Evolutionary conservation across 1,140 invertebrate genomes (phyloP).

Genomic region (Varroa destructor): DNA sequence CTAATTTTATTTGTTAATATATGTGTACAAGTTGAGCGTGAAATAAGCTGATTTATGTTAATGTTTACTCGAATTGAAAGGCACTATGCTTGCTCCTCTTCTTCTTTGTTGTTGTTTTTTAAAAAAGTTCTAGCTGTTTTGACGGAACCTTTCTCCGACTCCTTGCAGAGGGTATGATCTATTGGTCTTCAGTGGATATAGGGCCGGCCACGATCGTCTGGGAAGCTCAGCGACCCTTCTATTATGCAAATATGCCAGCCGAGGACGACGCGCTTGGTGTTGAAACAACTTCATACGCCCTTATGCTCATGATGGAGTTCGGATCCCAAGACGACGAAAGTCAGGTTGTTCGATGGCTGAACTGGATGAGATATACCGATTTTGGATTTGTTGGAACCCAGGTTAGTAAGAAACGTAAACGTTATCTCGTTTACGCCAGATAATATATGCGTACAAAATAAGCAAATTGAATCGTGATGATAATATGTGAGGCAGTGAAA

Average conservation of each 20-base stretch:
- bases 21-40: too few relatives aligned
- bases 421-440: too few relatives aligned
- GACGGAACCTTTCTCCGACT: not conserved
- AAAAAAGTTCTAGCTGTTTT: too few relatives aligned
- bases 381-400: slow-evolving; percentile 49
- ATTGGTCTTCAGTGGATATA: slow-evolving; percentile 43
- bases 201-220: slow-evolving; percentile 39
- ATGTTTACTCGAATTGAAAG: too few relatives aligned
- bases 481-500: too few relatives aligned
- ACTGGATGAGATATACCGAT: slow-evolving; percentile 47
- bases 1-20: too few relatives aligned
- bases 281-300: slow-evolving; percentile 49
- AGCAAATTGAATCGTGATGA: not conserved
- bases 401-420: slow-evolving; percentile 37
- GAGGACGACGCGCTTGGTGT: slow-evolving; percentile 43
- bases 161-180: slow-evolving; percentile 42
- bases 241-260: slow-evolving; percentile 41
- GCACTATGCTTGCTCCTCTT: too few relatives aligned
- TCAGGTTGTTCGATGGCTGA: slow-evolving; percentile 49
- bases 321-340: slow-evolving; percentile 40
- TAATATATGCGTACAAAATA: not conserved
- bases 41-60: too few relatives aligned
- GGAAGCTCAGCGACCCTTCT: slow-evolving; percentile 45
- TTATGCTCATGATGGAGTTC: slow-evolving; percentile 44
- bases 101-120: too few relatives aligned